These are phyloP conservation scores for Struthidea cinerea DNA, from an alignment of 2,113 vertebrate species.

Conservation along the genomic window DNA sequence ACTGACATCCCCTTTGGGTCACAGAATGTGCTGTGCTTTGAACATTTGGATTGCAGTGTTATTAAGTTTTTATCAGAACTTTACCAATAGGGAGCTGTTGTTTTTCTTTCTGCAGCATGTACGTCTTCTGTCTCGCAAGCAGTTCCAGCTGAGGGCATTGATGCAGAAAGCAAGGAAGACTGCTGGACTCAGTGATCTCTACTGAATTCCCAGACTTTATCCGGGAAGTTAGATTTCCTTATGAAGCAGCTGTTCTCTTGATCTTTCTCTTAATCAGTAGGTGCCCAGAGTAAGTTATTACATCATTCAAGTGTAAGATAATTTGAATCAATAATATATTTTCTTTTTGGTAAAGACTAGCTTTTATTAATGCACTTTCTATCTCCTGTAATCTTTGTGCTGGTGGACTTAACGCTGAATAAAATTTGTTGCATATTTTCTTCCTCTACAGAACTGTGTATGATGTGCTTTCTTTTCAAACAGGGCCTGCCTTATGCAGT, in stretches of 20 bases:
- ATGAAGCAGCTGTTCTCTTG: constrained; percentile 47
- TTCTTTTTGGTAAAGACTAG: constrained; percentile 84
- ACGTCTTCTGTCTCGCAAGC: constrained; percentile 94
- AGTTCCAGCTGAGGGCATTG: constrained; percentile 97
- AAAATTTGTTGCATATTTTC: constrained; percentile 74
- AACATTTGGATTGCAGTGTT: background rate
- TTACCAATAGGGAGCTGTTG: background rate
- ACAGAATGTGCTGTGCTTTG: background rate
- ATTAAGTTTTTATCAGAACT: background rate
- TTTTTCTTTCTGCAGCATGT: constrained; percentile 80
- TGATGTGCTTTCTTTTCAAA: background rate
- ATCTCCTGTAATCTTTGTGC: constrained; percentile 81
- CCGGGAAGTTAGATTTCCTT: constrained; percentile 21
- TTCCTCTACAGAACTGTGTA: constrained; percentile 44
- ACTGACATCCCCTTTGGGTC: background rate
- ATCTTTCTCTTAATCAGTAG: constrained; percentile 73
- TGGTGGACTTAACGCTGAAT: constrained; percentile 77
- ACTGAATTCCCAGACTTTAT: constrained; percentile 74
- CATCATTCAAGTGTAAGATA: constrained; percentile 84
- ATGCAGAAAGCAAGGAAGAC: constrained; percentile 99
- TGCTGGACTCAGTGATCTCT: constrained; percentile 95
- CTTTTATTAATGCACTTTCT: constrained; percentile 96
- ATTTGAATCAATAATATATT: constrained; percentile 84
- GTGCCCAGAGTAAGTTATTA: constrained; percentile 79
- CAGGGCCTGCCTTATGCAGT: background rate